Evolutionary conservation across 2,113 vertebrate genomes (phyloP), one percentile per base, ranked within the genome.

Genomic region (Gavia stellata): DNA sequence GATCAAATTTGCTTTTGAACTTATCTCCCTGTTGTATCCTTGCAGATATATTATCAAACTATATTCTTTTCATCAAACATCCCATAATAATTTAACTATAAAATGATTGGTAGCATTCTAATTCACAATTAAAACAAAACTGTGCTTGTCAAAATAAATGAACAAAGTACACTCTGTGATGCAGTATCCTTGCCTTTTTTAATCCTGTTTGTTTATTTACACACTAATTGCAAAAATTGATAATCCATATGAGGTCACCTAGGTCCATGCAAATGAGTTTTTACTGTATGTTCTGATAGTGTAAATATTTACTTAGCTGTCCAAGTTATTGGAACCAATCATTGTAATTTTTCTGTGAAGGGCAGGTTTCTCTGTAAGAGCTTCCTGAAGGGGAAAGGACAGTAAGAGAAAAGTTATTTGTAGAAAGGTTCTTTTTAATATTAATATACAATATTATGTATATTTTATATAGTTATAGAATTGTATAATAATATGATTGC

Each of bases 141-240:
- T 34, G 7, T 59, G 40, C 77, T 87, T 92, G 89, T 96, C 84
- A 94, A 91, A 84, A 67, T 75, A 84, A 91, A 91, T 85, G 47
- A 96, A 72, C 61, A 79, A 82, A 68, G 78, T 85, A 91, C 50
- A 78, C 70, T 82, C 49, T 86, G 50, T 88, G 52, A 52, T 87
- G 62, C 82, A 65, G 40, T 90, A 96, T 94, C 93, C 94, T 95
- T 96, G 93, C 93, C 91, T 97, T 94, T 75, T 96, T 85, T 0
- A 95, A 96, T 96, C 96, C 78, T 91, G 49, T 95, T 96, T 97
- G 91, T 91, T 97, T 91, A 44, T 95, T 95, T 96, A 49, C 73
- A 80, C 31, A 19, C 66, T 94, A 96, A 86, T 90, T 93, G 92
- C 87, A 88, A 95, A 96, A 97, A 96, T 42, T 96, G 73, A 88